Evolutionary conservation across 2,113 vertebrate species (phyloP).

Genomic region (Arothron firmamentum): DNA sequence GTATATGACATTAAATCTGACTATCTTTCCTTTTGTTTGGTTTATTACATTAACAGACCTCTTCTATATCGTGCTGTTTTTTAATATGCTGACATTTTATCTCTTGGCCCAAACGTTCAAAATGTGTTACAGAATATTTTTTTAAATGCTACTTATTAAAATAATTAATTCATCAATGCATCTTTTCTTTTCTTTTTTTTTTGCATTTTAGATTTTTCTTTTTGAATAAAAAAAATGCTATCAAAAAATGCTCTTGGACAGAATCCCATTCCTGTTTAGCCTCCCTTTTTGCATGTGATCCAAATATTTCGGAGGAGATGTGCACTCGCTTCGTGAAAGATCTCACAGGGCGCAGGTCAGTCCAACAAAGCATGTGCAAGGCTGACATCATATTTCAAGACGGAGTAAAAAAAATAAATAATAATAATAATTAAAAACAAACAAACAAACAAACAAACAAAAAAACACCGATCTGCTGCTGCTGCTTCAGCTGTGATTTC

Average conservation of each 20-base stretch:
- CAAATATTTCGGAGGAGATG: neutral
- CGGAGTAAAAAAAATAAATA: constrained; percentile 1
- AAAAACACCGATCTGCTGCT: neutral
- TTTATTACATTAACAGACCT: too few species aligned
- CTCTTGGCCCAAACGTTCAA: neutral
- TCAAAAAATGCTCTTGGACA: constrained; percentile 29
- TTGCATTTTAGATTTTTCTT: neutral
- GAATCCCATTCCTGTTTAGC: constrained; percentile 12
- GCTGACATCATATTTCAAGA: constrained; percentile 20
- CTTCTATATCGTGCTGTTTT: too few species aligned
- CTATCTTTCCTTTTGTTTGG: too few species aligned
- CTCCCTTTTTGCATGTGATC: constrained; percentile 7
- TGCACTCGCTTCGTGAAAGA: neutral
- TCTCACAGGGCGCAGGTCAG: neutral
- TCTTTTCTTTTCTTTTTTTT: neutral
- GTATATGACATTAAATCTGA: neutral
- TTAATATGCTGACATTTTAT: too few species aligned
- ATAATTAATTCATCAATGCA: neutral
- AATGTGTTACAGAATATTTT: constrained; percentile 10
- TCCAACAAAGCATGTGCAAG: neutral
- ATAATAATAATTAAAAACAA: too few species aligned
- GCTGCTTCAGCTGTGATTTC: constrained; percentile 32
- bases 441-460: too few species aligned
- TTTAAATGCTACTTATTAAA: too few species aligned
- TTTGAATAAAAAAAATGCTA: constrained; percentile 25